phyloP scores from a whole-genome alignment of 2,113 vertebrate species.

The Galbula dea region DNA sequence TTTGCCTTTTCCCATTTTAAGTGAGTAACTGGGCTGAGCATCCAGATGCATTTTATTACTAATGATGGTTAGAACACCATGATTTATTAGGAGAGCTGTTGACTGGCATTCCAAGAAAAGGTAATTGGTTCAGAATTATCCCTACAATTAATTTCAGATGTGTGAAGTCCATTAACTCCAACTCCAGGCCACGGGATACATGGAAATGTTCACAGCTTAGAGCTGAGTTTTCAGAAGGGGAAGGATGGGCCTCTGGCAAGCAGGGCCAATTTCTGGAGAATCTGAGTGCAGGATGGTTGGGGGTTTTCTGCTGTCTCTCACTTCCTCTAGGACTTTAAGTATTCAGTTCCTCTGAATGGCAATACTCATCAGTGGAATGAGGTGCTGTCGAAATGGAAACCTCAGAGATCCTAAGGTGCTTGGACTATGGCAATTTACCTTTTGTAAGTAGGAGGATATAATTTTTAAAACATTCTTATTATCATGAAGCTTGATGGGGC shows the following conservation, averaged over 20 bases:
- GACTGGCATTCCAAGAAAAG: conserved; percentile 34
- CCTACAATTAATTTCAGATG: conserved; percentile 36
- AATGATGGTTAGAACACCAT: neutral
- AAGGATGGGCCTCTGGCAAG: neutral
- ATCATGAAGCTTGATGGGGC: too few relatives aligned
- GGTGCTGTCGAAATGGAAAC: neutral
- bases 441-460: neutral
- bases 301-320: neutral
- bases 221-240: neutral
- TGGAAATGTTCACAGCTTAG: neutral
- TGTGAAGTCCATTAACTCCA: neutral
- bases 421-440: accelerated
- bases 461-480: neutral
- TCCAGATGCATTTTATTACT: conserved; percentile 40
- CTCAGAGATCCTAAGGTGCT: neutral
- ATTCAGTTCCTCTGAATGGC: neutral
- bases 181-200: neutral
- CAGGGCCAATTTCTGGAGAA: neutral
- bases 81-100: conserved; percentile 10
- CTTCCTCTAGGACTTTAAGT: neutral
- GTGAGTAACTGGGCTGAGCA: neutral
- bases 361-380: neutral
- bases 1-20: neutral
- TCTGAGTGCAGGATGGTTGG: neutral
- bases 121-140: conserved; percentile 8